Evolutionary conservation across 2,797 vertebrate genomes (phyloP).

Genomic region (Phataginus tricuspis): DNA sequence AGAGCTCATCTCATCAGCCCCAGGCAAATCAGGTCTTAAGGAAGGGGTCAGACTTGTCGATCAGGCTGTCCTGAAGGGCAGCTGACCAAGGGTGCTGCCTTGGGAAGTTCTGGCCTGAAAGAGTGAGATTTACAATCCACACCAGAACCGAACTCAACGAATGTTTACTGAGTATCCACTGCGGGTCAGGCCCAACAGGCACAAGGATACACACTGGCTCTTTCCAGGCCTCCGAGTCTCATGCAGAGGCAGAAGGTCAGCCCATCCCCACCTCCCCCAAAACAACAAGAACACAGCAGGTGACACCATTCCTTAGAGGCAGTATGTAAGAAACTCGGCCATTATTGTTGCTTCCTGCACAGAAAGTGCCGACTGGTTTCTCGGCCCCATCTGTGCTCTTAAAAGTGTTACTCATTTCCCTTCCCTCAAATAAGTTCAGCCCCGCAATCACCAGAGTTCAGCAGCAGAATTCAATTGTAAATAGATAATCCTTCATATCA

Average conservation of each 20-base stretch:
- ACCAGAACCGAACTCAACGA: neutral
- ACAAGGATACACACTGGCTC: neutral
- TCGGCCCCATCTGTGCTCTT: conserved; percentile 25
- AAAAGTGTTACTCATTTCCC: conserved; percentile 1
- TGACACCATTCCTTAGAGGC: neutral
- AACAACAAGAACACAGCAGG: neutral
- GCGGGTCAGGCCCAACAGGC: accelerated
- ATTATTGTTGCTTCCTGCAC: neutral
- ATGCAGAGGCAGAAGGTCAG: neutral
- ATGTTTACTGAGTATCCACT: neutral
- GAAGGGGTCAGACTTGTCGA: neutral
- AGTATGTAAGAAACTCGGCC: neutral
- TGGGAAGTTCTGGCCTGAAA: neutral
- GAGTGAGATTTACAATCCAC: accelerated
- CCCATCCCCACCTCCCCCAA: neutral
- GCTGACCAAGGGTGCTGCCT: neutral
- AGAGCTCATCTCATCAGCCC: neutral
- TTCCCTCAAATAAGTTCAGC: neutral
- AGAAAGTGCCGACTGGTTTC: conserved; percentile 17
- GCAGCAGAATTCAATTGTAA: neutral
- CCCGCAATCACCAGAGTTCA: neutral
- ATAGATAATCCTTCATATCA: conserved; percentile 56
- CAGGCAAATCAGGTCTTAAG: neutral
- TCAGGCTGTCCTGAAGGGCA: neutral
- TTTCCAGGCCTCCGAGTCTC: neutral